Evolutionary conservation across 2,888 invertebrate genomes (phyloP), one percentile per base, ranked within the genome.

Genomic region (Gortyna flavago): DNA sequence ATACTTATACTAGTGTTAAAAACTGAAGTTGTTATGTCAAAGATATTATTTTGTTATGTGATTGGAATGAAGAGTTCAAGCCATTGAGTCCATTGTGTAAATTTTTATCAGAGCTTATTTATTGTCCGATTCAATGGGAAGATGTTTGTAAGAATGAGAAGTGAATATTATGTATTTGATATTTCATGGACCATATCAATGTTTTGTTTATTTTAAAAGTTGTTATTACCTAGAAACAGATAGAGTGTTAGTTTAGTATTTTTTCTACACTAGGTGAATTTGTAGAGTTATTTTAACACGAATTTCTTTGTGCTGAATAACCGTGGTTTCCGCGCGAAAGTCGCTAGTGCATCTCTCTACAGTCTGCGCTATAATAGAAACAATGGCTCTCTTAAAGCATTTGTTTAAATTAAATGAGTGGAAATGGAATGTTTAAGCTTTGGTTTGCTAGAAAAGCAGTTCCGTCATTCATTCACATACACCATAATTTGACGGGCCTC

Each of bases 1-100:
- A 25, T 41, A 48, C 48, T 13, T 35, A 62, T 6, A 29, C 25
- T 81, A 77, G 18, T 67, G 48, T 61, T 70, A 61, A 72, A 72
- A 62, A 61, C 32, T 2, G 2, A 62, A 61, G 35, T 66, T 78
- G 54, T 71, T 79, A 72, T 61, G 25, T 67, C 68, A 69, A 72
- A 85, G 65, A 85, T 68, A 75, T 72, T 75, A 57, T 72, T 85
- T 79, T 66, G 32, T 71, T 83, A 72, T 16, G 38, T 35, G 16
- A 21, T 57, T 74, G 54, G 18, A 48, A 66, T 41, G 18, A 18
- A 65, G 32, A 35, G 35, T 57, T 25, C 18, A 54, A 41, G n/a
- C 1, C 41, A 61, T 48, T 72, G 29, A 48, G 76, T 64, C 80
- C 25, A 80, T 72, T 66, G 71, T 48, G 54, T 44, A 2, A 71